Base-by-base conservation (phyloP, 2,113 vertebrate genomes). In the Scartelaos histophorus region DNA sequence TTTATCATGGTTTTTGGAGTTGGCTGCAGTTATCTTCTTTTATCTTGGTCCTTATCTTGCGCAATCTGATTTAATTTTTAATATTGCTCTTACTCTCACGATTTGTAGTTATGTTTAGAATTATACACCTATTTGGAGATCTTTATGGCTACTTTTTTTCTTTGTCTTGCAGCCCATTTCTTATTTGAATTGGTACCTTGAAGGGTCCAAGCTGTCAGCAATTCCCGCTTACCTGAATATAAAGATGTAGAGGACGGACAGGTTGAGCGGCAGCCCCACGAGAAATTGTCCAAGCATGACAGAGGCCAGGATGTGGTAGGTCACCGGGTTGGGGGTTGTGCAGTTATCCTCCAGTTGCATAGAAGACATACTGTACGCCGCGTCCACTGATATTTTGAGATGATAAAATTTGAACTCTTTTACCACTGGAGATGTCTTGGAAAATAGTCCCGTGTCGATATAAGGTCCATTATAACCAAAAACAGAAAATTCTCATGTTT, bases 261-360 rank as follows among this genome's bases (percentile, higher is more conserved):
- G 84, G 45, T 94, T 94, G 84, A 95, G 92, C 29, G 95, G 90
- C 58, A 95, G 84, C 35, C 93, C 95, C 12, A 96, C 80, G 2
- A 13, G 7, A 11, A 91, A 91, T 72, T 91, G 69, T 22, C 17
- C 79, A 1, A 53, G 3, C 73, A 91, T 82, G 34, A 91, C 0
- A 75, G 75, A 72, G 47, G 84, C 83, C 2, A 91, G 75, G 15
- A 2, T 3, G 3, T 71, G 0, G 13, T 91, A 90, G 1, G 82
- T 88, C 21, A 0, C 0, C 0, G 1, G 0, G n/a, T 1, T 67
- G 9, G 76, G 73, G 0, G 12, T 58, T 5, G 12, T 56, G 79
- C 90, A 91, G 85, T 85, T 38, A 71, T 90, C 84, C 43, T 0
- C 17, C 16, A 34, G 29, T 19, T 69, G 0, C 0, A 10, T 3